phyloP scores from a whole-genome alignment of 2,113 vertebrate genomes.

The Pycnonotus jocosus region DNA sequence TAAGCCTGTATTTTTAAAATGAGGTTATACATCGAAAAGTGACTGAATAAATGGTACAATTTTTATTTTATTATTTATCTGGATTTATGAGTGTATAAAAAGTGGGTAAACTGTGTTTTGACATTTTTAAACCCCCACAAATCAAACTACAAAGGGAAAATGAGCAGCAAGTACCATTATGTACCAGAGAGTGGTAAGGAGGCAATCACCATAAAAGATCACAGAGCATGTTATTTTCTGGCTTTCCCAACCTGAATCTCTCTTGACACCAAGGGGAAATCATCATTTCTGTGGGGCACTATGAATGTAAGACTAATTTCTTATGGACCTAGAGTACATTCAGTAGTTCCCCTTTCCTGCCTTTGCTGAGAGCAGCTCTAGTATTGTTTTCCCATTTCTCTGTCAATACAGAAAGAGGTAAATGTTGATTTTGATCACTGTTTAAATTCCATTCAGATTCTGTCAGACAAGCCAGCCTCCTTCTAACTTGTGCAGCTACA shows the following conservation, averaged over 20 bases:
- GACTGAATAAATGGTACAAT: conserved; percentile 22
- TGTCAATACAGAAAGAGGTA: not conserved
- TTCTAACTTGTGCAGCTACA: not conserved
- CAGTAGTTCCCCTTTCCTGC: not conserved
- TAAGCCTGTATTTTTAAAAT: conserved; percentile 28
- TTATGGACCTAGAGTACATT: not conserved
- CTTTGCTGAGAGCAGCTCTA: not conserved
- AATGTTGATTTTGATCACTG: not conserved
- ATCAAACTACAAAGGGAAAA: conserved; percentile 35
- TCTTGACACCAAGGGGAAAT: not conserved
- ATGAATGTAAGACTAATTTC: not conserved
- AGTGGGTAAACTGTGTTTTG: conserved; percentile 22
- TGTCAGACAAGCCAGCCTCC: not conserved
- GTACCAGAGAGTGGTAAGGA: not conserved
- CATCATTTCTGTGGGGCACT: not conserved
- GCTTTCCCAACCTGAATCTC: not conserved
- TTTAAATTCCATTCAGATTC: not conserved
- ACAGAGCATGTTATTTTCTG: not conserved
- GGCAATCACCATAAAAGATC: not conserved
- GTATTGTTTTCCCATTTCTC: not conserved
- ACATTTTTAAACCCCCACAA: conserved; percentile 32
- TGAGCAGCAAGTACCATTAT: not conserved
- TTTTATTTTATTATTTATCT: conserved; percentile 50
- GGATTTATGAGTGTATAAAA: conserved; percentile 27
- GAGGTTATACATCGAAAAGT: not conserved